A percentile compares a stretch with the other conserved stretches of the same genome.
Evolutionary conservation across 92 coral and sea anemone species (phyloP).

Genomic region (Porites divaricata): DNA sequence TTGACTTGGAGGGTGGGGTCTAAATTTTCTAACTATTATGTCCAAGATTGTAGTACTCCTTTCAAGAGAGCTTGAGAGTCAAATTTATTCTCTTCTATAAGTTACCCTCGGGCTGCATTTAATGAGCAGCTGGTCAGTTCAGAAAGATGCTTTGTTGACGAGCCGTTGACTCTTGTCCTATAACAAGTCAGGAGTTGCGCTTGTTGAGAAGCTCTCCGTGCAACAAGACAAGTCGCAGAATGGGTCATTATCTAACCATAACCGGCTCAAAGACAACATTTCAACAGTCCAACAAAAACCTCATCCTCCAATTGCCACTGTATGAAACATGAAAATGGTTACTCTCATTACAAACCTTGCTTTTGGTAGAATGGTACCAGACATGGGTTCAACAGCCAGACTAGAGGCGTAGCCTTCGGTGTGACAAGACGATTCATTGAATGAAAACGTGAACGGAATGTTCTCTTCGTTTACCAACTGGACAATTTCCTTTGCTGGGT

Average conservation of each 20-base stretch:
- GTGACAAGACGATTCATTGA: slow-evolving; percentile 90
- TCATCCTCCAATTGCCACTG: background rate
- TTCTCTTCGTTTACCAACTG: slow-evolving; percentile 90
- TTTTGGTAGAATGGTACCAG: slow-evolving; percentile 81
- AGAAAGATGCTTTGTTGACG: too few species aligned
- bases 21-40: too few species aligned
- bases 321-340: background rate
- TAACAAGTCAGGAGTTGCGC: too few species aligned
- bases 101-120: too few species aligned
- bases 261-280: background rate
- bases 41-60: too few species aligned
- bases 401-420: slow-evolving; percentile 92
- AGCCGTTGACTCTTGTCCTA: too few species aligned
- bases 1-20: too few species aligned
- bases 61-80: too few species aligned
- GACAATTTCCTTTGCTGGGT: slow-evolving; percentile 83
- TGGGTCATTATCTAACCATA: background rate
- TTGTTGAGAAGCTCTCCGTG: too few species aligned
- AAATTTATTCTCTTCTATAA: too few species aligned
- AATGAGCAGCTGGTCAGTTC: too few species aligned
- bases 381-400: slow-evolving; percentile 89
- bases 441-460: slow-evolving; percentile 83
- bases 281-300: background rate
- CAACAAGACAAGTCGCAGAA: too few species aligned
- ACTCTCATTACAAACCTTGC: slow-evolving; percentile 64